Conservation (phyloP, 30 jellyfish, hydroid and myxozoan genomes). For the Nemopilema nomurai region DNA sequence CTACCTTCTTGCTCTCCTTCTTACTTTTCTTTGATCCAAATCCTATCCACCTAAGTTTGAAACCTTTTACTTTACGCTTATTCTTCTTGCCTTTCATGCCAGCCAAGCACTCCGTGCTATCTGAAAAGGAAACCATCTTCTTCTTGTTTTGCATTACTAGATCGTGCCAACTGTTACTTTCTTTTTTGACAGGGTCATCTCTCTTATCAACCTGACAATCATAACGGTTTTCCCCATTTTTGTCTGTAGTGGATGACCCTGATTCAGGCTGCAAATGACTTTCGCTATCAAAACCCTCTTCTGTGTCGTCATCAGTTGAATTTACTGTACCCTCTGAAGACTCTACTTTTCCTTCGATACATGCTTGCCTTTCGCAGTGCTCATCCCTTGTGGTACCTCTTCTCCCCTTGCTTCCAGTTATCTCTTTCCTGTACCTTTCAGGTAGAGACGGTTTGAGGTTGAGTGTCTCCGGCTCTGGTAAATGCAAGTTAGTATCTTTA, state of each 20-base stretch:
- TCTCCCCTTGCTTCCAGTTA: background rate
- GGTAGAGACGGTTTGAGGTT: background rate
- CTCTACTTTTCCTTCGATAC: background rate
- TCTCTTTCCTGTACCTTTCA: background rate
- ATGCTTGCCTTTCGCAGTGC: background rate
- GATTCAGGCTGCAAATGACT: background rate
- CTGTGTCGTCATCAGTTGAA: background rate
- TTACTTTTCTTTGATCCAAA: background rate
- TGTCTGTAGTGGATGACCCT: background rate
- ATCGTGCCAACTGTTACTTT: too few species aligned
- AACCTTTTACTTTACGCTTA: background rate
- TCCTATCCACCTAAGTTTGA: slow-evolving; percentile 3
- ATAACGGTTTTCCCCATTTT: background rate
- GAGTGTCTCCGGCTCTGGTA: background rate
- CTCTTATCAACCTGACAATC: background rate
- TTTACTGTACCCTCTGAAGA: background rate
- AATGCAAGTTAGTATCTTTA: background rate
- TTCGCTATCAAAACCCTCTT: background rate
- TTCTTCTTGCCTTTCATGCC: background rate
- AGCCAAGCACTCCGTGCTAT: background rate
- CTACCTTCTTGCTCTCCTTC: background rate
- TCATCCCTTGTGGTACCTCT: background rate
- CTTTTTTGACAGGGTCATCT: too few species aligned
- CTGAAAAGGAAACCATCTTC: background rate
- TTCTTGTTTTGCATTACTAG: background rate